Evolutionary conservation across 1,140 invertebrate species (phyloP), one percentile per base, ranked within the genome.

Genomic region (Sipha flava): DNA sequence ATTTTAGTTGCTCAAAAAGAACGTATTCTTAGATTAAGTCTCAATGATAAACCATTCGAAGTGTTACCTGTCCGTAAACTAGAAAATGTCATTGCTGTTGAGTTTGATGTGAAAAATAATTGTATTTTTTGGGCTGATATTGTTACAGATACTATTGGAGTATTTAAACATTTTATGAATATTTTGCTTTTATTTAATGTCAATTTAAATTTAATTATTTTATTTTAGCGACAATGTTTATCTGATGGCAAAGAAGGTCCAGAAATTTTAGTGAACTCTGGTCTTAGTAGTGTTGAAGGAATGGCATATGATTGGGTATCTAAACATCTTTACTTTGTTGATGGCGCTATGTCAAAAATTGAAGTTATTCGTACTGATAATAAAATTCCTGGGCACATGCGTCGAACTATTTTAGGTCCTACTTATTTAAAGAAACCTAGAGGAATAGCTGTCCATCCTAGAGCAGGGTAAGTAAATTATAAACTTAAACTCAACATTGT

Each of bases 281-380:
- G 92, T 82, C 86, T 96, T 47, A 89, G 90, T 45, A 94, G 93
- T 6, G 93, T 98, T 29, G 95, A 98, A 86, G 95, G 95, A 12
- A 93, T 98, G 90, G 92, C 94, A 0, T 89, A 94, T 43, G 96
- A 98, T 87, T 98, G 95, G 95, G 90, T 96, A n/a, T 92, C 93
- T 0, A 92, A 95, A 79, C 92, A 95, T 81, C 85, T 98, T 0
- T 98, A 96, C 85, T 97, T 96, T 85, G 94, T 95, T 1, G 95
- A 98, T 85, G 91, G 93, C 45, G 87, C 90, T 79, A 87, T 90
- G 57, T 89, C 90, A 82, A 91, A 90, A 82, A 94, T 96, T 81
- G 92, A 95, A 85, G 90, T 95, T 2, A 91, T 95, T 1, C 86
- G 91, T 49, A 92, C 90, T 0, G 90, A 94, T 84, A 85, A 93